Evolutionary conservation across 2,888 invertebrate genomes (phyloP), one percentile per base, ranked within the genome.

Genomic region (Digitonthophagus gazella): DNA sequence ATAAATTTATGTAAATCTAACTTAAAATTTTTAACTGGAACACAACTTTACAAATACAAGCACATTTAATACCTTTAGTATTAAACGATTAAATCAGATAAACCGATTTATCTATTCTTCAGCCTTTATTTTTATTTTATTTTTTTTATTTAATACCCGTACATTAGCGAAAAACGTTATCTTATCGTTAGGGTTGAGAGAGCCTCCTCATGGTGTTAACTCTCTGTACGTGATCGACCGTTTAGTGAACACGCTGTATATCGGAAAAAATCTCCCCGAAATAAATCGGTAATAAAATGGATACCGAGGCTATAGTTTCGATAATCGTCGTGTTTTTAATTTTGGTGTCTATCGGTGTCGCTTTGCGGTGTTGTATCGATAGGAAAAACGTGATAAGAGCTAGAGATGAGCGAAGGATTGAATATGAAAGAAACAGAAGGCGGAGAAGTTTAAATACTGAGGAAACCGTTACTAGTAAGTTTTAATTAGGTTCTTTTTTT

Each of bases 281-380:
- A 2, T n/a, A n/a, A 57, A 57, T 57, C 54, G 14, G 18, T 61
- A 20, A 61, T 11, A 57, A 61, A 8, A 61, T 61, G 61, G 61
- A 61, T 18, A 14, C 19, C 11, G 61, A 61, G 6, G 61, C 61
- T n/a, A 61, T 61, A 19, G 20, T 61, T 19, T 61, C 61, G 6
- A 61, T 61, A 19, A 20, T 61, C 2, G 61, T 20, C n/a, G 61
- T 61, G 61, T 18, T 61, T 61, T n/a, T 61, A 6, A 61, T 61
- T 11, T 61, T 61, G 61, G 18, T 61, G 18, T 11, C 18, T n/a
- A 61, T 61, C 19, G 19, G 18, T 16, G 61, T 19, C 5, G 18
- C 19, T 61, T 61, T 61, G 18, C 8, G 61, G 4, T 18, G 18
- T 18, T 61, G 61, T 19, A 19, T 61, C 2, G 61, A 61, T 19